Percentiles rank a stretch among this genome's conserved stretches.
Conservation (phyloP, 2,113 vertebrate genomes). For the Odobenus rosmarus region DNA sequence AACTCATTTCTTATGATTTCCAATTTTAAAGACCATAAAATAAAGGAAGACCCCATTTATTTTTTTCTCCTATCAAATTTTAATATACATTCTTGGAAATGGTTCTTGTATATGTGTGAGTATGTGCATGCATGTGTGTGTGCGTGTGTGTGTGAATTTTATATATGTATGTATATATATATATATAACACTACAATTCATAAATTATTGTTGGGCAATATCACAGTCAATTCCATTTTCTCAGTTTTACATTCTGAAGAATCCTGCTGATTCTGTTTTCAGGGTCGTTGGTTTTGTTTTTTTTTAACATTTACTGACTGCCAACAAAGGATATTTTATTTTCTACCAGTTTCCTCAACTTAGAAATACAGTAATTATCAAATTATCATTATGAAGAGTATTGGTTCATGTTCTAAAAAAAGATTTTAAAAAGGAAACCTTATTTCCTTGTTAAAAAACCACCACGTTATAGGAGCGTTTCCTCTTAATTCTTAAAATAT, state of each 20-base stretch:
- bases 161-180: background rate
- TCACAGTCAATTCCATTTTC: background rate
- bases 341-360: slow-evolving; percentile 49
- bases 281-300: background rate
- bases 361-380: slow-evolving; percentile 59
- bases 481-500: slow-evolving; percentile 72
- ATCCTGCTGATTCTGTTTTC: slow-evolving; percentile 42
- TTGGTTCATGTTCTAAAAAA: slow-evolving; percentile 22
- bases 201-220: slow-evolving; percentile 48
- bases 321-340: slow-evolving; percentile 45
- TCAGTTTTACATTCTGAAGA: background rate
- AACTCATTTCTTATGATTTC: slow-evolving; percentile 9
- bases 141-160: background rate
- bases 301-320: slow-evolving; percentile 22
- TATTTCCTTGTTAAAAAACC: slow-evolving; percentile 54
- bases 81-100: background rate
- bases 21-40: slow-evolving; percentile 25
- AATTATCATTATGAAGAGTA: slow-evolving; percentile 33
- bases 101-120: background rate
- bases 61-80: background rate
- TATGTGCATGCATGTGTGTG: background rate
- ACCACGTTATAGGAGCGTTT: slow-evolving; percentile 22
- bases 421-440: slow-evolving; percentile 37
- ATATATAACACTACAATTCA: background rate
- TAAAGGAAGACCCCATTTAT: background rate